phyloP scores from a whole-genome alignment of 1,140 invertebrate genomes.

The Zeugodacus cucurbitae region DNA sequence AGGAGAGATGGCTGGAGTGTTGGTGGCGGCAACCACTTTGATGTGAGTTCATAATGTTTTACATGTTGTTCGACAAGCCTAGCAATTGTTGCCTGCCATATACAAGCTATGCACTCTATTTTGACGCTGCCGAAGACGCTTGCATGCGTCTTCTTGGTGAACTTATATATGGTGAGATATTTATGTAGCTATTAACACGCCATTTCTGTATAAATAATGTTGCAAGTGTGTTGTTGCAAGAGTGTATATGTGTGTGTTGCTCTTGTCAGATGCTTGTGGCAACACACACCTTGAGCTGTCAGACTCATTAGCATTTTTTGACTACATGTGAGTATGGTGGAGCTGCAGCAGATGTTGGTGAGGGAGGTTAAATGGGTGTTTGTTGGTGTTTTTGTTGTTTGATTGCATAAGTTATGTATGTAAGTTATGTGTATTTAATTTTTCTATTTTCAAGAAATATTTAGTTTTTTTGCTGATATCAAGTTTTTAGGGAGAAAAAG shows the following conservation, averaged over 20 bases:
- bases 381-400: not conserved
- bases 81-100: not conserved
- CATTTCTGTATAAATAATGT: not conserved
- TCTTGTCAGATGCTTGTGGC: not conserved
- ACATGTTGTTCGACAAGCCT: constrained; percentile 37
- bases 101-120: not conserved
- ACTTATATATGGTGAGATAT: no score
- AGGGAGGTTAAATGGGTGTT: not conserved
- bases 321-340: not conserved
- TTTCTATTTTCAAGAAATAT: no score
- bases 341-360: not conserved
- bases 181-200: not conserved
- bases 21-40: not conserved
- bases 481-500: no score
- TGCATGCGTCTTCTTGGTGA: not conserved
- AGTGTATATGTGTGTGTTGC: not conserved
- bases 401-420: not conserved
- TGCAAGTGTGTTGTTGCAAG: no score
- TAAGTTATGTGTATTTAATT: not conserved
- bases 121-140: not conserved
- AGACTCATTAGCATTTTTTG: constrained; percentile 29
- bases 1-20: not conserved
- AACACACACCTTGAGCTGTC: constrained; percentile 19
- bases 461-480: no score
- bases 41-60: constrained; percentile 22